Percentiles rank a stretch among this genome's conserved stretches.
Evolutionary conservation across 1,140 invertebrate genomes (phyloP).

Genomic region (Chymomyza costata): DNA sequence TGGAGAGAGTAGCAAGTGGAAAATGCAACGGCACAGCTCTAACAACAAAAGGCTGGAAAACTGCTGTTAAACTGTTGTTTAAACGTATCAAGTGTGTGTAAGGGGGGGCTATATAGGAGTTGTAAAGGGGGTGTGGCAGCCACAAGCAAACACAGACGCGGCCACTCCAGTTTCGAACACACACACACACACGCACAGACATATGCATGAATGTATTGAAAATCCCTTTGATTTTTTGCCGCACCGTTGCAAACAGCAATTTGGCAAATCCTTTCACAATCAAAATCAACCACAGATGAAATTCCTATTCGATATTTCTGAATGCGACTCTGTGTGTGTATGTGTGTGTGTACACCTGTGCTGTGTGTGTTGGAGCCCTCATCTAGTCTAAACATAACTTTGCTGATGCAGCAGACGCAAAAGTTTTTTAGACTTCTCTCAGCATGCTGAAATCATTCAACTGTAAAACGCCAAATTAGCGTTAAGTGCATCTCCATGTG

Average conservation of each 20-base stretch:
- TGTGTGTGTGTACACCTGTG: too few relatives aligned
- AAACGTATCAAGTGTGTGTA: constrained; percentile 46
- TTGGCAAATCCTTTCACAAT: constrained; percentile 75
- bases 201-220: constrained; percentile 48
- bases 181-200: constrained; percentile 20
- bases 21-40: constrained; percentile 50
- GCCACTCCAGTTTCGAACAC: constrained; percentile 4
- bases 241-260: constrained; percentile 70
- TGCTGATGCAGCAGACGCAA: too few relatives aligned
- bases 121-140: too few relatives aligned
- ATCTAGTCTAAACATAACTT: too few relatives aligned
- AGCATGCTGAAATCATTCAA: constrained; percentile 54
- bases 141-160: constrained; percentile 31
- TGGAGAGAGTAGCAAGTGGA: constrained; percentile 17
- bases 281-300: constrained; percentile 74
- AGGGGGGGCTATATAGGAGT: constrained; percentile 1
- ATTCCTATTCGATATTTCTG: constrained; percentile 65
- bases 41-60: constrained; percentile 69
- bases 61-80: constrained; percentile 71
- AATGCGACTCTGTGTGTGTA: too few relatives aligned
- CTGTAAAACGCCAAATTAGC: constrained; percentile 66
- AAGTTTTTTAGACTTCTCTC: too few relatives aligned
- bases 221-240: constrained; percentile 72
- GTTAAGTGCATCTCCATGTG: constrained; percentile 50
- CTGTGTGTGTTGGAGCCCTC: too few relatives aligned